Evolutionary conservation across 2,888 invertebrate species (phyloP), one percentile per base, ranked within the genome.

Genomic region (Notocelia uddmanniana): DNA sequence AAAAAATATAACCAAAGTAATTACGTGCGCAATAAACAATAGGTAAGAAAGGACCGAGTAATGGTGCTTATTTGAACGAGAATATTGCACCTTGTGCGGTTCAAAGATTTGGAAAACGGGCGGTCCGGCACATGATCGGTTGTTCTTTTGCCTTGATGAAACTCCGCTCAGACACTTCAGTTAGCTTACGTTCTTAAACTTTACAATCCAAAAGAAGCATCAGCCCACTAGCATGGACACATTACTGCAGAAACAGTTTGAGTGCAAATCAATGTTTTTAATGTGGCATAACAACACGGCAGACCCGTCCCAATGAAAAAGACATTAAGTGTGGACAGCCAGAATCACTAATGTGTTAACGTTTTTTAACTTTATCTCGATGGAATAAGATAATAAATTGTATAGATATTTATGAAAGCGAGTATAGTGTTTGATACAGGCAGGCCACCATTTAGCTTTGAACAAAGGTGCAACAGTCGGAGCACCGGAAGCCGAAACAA

Each of bases 401-500:
- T 18, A 59, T 19, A 37, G 11, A n/a, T 58, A 58, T 19, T 6
- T 13, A 19, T 58, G 13, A 13, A 58, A 19, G 13, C 3, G 48
- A 62, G 31, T 60, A 21, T 52, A 34, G n/a, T 19, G 37, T 34
- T 23, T 15, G 19, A 52, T 5, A 45, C 26, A n/a, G 26, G 21
- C 52, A 52, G 31, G 18, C 19, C 52, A 34, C 19, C 52, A 26
- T 37, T 64, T 37, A 34, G 21, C 21, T 57, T 57, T 67, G 45
- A 55, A 67, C 57, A 57, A 68, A 31, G 45, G 68, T 34, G 68
- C 48, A 68, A 62, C 59, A 60, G 34, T 60, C 63, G 50, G 34
- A 18, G 57, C 50, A 74, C 82, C 84, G 88, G 87, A 88, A 85
- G 82, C 83, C 77, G 78, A 80, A 81, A 83, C 84, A 86, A 85